Evolutionary conservation across 1,140 invertebrate genomes (phyloP).

Genomic region (Meteorus sp.): DNA sequence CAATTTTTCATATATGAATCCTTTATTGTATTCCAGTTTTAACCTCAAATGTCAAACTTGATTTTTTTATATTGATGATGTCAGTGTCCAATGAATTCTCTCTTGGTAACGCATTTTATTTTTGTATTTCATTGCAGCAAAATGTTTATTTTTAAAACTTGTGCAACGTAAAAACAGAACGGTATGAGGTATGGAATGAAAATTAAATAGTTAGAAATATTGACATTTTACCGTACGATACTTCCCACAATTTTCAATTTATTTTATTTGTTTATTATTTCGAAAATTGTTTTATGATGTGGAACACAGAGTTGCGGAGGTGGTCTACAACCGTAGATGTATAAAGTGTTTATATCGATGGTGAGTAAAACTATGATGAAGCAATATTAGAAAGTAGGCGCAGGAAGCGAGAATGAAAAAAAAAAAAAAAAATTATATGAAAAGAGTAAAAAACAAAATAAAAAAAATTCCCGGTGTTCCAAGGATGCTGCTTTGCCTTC

Average conservation of each 20-base stretch:
- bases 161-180: no score
- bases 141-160: no score
- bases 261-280: no score
- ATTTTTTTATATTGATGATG: slow-evolving; percentile 1
- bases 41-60: background rate
- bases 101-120: slow-evolving; percentile 7
- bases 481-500: background rate
- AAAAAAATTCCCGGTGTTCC: background rate
- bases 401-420: slow-evolving; percentile 20
- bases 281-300: background rate
- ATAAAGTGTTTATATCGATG: slow-evolving; percentile 15
- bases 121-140: background rate
- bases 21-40: background rate
- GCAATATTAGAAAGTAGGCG: slow-evolving; percentile 32
- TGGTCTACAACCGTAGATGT: background rate
- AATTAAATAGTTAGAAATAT: no score
- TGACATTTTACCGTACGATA: no score
- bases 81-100: background rate
- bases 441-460: slow-evolving; percentile 1
- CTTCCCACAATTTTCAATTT: no score
- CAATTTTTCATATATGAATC: background rate
- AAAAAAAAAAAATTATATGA: slow-evolving; percentile 15
- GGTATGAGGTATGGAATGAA: no score
- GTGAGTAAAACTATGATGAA: slow-evolving; percentile 26
- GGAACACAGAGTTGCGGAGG: background rate